Percentiles rank a stretch among this genome's conserved stretches.
These are phyloP conservation scores for Pomatostomus ruficeps DNA, from an alignment of 2,113 vertebrate species.

Conservation along the genomic window DNA sequence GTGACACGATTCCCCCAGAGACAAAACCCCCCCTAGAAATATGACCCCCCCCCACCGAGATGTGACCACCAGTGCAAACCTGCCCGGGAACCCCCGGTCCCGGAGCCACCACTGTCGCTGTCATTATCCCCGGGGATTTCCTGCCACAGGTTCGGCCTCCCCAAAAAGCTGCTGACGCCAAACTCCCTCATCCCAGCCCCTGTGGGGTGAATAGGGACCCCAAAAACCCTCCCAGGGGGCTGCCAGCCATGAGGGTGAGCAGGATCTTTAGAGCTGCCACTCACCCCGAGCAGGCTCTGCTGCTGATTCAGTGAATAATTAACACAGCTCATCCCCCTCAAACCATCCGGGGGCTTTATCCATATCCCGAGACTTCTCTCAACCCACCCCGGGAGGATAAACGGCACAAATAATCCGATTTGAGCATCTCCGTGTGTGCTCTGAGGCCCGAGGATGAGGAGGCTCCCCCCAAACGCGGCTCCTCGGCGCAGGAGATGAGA, in stretches of 20 bases:
- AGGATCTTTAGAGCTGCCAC: not conserved
- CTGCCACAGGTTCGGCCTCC: not conserved
- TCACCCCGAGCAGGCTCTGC: not conserved
- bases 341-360: not conserved
- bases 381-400: not conserved
- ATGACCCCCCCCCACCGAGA: rapidly evolving
- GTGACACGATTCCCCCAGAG: not conserved
- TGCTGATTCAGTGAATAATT: not conserved
- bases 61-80: not conserved
- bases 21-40: not conserved
- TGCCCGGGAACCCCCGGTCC: not conserved
- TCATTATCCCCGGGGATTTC: rapidly evolving
- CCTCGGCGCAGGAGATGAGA: not conserved
- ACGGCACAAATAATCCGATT: not conserved
- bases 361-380: not conserved
- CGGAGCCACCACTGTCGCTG: rapidly evolving
- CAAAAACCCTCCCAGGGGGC: not conserved
- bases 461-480: not conserved
- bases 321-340: not conserved
- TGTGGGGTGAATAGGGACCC: not conserved
- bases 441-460: not conserved
- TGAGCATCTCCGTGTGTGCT: not conserved
- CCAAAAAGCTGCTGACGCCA: not conserved
- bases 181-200: not conserved
- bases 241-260: not conserved